phyloP scores from a whole-genome alignment of 2,113 vertebrate species.

The Oenanthe oenanthe region DNA sequence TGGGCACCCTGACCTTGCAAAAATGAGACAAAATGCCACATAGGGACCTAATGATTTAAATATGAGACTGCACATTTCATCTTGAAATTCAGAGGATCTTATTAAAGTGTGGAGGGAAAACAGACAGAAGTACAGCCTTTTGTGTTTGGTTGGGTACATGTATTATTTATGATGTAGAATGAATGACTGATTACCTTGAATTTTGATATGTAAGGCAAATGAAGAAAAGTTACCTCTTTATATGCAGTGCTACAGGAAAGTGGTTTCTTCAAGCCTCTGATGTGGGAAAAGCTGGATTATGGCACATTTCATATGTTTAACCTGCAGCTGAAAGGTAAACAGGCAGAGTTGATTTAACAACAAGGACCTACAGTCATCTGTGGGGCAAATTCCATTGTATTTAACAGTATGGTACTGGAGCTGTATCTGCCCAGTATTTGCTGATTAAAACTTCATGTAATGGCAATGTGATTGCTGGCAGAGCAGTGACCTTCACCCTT shows the following conservation, averaged over 20 bases:
- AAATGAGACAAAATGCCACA: constrained; percentile 22
- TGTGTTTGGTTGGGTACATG: constrained; percentile 43
- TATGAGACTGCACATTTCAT: constrained; percentile 48
- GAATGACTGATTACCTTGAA: constrained; percentile 39
- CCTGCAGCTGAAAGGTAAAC: constrained; percentile 26
- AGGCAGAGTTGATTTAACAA: not conserved
- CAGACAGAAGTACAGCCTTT: constrained; percentile 26
- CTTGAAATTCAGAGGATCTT: constrained; percentile 39
- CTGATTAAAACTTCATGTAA: constrained; percentile 42
- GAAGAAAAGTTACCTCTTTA: not conserved
- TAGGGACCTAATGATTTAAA: constrained; percentile 51
- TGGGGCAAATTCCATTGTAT: constrained; percentile 34
- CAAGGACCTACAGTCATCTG: not conserved
- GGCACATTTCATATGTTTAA: not conserved
- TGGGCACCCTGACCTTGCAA: not conserved
- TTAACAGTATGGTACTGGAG: not conserved
- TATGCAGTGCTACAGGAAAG: not conserved
- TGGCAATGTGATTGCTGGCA: not conserved
- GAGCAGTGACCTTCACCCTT: constrained; percentile 33
- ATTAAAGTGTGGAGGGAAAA: constrained; percentile 23
- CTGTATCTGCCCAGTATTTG: not conserved
- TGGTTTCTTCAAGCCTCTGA: not conserved
- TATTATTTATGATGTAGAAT: constrained; percentile 61
- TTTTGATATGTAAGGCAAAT: constrained; percentile 32
- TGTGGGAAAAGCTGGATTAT: constrained; percentile 12